A percentile compares a stretch with the other conserved stretches of the same genome.
phyloP scores from a whole-genome alignment of 2,888 invertebrate species.

The Pogonocherus hispidulus region DNA sequence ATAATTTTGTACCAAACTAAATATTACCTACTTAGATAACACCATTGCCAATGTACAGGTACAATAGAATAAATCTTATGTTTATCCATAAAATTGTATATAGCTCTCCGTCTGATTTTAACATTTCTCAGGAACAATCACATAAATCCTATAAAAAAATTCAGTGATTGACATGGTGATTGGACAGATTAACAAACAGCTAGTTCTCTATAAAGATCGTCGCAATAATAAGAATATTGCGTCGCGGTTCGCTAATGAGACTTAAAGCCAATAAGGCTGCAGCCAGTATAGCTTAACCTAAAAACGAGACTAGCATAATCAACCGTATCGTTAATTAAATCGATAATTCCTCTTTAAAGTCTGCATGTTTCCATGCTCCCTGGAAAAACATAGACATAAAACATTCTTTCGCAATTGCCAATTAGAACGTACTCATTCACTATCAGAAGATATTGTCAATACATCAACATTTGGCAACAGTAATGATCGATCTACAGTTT shows the following conservation, averaged over 20 bases:
- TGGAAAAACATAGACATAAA: constrained; percentile 19
- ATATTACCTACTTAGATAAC: no score
- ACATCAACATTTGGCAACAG: no score
- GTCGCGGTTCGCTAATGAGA: neutral
- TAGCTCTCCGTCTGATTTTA: no score
- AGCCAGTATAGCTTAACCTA: constrained; percentile 6
- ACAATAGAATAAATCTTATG: no score
- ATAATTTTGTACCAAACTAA: no score
- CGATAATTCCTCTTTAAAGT: neutral
- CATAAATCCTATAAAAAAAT: no score
- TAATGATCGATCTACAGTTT: no score
- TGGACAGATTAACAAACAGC: no score
- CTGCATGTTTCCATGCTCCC: constrained; percentile 15
- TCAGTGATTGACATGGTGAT: no score
- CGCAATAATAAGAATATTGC: neutral
- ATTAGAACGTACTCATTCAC: constrained; percentile 14
- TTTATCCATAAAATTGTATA: no score
- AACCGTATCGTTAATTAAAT: constrained; percentile 5
- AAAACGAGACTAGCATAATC: constrained; percentile 4
- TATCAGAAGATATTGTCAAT: constrained; percentile 14
- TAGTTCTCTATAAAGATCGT: neutral
- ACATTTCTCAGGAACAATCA: no score
- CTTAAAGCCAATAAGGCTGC: neutral
- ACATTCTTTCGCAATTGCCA: constrained; percentile 27
- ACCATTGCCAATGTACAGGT: no score